Evolutionary conservation across 2,797 vertebrate species (phyloP), one percentile per base, ranked within the genome.

Genomic region (Florisuga fusca): DNA sequence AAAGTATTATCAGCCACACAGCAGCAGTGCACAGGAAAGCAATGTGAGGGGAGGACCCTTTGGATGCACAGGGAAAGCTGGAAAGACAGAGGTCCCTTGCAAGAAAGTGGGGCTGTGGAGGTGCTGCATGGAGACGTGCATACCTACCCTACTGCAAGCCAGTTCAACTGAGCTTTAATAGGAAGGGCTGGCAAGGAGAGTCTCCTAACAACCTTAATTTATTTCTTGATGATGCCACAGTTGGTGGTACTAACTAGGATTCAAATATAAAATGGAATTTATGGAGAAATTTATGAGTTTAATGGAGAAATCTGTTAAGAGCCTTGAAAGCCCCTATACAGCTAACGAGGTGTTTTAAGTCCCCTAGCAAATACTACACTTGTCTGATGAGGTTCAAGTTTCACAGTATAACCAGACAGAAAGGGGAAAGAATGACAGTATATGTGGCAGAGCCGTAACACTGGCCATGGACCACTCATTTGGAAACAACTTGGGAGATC

Each of bases 281-380:
- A 94, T 84, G 76, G 89, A 96, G 87, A 96, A 96, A 95, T 92
- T 94, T 94, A 95, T 86, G 80, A 80, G 85, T 95, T 96, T 95
- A 95, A 96, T 91, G 95, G 92, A 95, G 89, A 93, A 95, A 95
- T 96, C 95, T 38, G 84, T 95, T 96, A 93, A 94, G 92, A 96
- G 85, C 76, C 82, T 86, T 95, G 89, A 96, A 97, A 96, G 87
- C 81, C 94, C 89, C 92, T 93, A 64, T 75, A 89, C 4, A 96
- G 96, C 96, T 97, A 97, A 97, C 41, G 81, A 96, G 94, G 95
- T 95, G 96, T 92, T 96, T 96, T 93, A 95, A 97, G 96, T 97
- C 93, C 87, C 96, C 91, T 79, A 94, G 96, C 88, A 97, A 97
- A 97, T 63, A 58, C 91, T 96, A 7, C 29, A 14, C 89, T 96